Conservation (phyloP, 2,797 vertebrate genomes). For the Prunella strophiata region DNA sequence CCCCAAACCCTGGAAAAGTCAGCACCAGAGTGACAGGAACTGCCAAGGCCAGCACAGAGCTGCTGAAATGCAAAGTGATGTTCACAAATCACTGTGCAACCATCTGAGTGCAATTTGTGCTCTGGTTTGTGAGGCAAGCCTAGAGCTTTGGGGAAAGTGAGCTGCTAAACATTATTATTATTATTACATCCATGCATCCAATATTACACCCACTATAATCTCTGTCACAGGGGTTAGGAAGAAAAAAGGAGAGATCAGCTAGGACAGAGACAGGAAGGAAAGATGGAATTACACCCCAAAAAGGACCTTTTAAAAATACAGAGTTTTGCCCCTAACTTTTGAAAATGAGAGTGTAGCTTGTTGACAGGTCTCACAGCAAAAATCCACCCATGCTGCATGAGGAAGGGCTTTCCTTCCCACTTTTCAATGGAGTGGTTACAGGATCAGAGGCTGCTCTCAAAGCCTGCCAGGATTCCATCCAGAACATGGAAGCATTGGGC, state of each 20-base stretch:
- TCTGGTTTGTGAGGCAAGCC: neutral
- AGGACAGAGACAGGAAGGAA: neutral
- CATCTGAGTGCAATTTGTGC: neutral
- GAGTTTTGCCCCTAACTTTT: neutral
- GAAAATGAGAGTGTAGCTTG: neutral
- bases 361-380: neutral
- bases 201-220: neutral
- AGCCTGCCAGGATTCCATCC: neutral
- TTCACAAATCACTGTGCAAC: neutral
- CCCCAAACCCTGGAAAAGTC: neutral
- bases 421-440: neutral
- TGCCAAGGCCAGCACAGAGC: neutral
- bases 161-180: neutral
- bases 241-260: neutral
- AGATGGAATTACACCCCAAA: neutral
- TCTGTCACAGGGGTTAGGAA: neutral
- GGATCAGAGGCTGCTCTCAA: neutral
- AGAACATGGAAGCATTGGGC: fast-evolving
- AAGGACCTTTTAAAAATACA: neutral
- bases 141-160: neutral
- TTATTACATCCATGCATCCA: neutral
- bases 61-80: neutral
- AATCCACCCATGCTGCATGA: neutral
- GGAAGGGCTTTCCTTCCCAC: neutral
- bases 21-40: neutral